Evolutionary conservation across 1,140 invertebrate species (phyloP), one percentile per base, ranked within the genome.

Genomic region (Eciton burchellii): DNA sequence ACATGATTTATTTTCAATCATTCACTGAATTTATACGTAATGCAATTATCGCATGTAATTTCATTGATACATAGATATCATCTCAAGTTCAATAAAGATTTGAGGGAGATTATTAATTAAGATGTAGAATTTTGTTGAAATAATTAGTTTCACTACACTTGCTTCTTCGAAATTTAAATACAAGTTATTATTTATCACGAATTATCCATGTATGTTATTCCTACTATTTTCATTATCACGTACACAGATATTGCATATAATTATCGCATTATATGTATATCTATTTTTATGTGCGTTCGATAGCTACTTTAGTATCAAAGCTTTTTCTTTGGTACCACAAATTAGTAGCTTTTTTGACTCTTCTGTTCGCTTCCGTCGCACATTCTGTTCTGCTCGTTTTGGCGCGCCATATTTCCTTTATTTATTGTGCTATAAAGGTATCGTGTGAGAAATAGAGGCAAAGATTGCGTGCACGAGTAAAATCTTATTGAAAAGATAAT

Each of bases 311-410:
- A 35, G 84, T 83, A 81, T 76, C 52, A 72, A 71, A 83, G 84
- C 74, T 68, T 84, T 85, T 84, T 86, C 84, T 86, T 86, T 82
- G 83, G 26, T 84, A 86, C 71, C 41, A 43, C 47, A 65, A 41
- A n/a, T 81, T 2, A n/a, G 52, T 81, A 60, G 87, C 82, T 89
- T 87, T 77, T 74, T 68, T 49, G 68, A 76, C 62, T 81, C 57
- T 81, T 88, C 52, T 85, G 72, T 84, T 89, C 72, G 77, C 82
- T 89, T 88, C 81, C 54, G 77, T 82, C 57, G 77, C 73, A 82
- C 45, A 63, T 86, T 82, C 73, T 84, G 79, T 77, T 86, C 52
- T 77, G 73, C 65, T 72, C 73, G 82, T 70, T 77, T 86, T 88
- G 66, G 81, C 76, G 77, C 73, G 49, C 72, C 82, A 86, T 73